Base-by-base conservation (phyloP, 2,113 vertebrate species). In the Mola mola region DNA sequence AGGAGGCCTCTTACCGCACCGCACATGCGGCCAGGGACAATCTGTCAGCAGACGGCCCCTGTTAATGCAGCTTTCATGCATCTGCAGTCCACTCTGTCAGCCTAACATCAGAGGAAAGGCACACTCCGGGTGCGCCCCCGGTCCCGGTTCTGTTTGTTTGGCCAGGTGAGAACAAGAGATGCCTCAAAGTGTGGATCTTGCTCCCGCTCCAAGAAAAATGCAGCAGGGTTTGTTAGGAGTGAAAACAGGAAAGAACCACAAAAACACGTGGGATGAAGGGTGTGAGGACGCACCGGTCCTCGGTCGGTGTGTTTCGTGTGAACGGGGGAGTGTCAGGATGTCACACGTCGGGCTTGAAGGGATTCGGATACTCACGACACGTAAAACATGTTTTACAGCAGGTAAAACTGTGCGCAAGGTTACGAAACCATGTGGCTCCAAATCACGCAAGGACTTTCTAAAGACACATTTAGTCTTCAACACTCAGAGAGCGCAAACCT, bases 131-230 rank as follows among this genome's bases (percentile, higher is more conserved):
- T 34, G 55, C 8, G 22, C 41, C 48, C 8, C 20, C 0, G 41
- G 51, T 3, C 4, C 24, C 8, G 43, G 15, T 37, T 56, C 2
- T 2, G 64, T 84, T 81, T 78, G 78, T 81, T 78, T 83, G 67
- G 42, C 52, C 78, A 85, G 73, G 76, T 84, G 76, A 78, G 67
- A 70, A 59, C 58, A 51, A n/a, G n/a, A n/a, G n/a, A n/a, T n/a
- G n/a, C n/a, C n/a, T n/a, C n/a, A n/a, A n/a, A n/a, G n/a, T n/a
- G n/a, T n/a, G n/a, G n/a, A n/a, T n/a, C n/a, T n/a, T n/a, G n/a
- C n/a, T 71, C n/a, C 22, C 55, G 42, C n/a, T 77, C 40, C 40
- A 66, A 78, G 60, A 42, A 59, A 72, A 72, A 41, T 36, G 51
- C 61, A 25, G 61, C 0, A 36, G 48, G 31, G 58, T 58, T 77